phyloP scores from a whole-genome alignment of 2,113 vertebrate species.

The Pelmatolapia mariae region DNA sequence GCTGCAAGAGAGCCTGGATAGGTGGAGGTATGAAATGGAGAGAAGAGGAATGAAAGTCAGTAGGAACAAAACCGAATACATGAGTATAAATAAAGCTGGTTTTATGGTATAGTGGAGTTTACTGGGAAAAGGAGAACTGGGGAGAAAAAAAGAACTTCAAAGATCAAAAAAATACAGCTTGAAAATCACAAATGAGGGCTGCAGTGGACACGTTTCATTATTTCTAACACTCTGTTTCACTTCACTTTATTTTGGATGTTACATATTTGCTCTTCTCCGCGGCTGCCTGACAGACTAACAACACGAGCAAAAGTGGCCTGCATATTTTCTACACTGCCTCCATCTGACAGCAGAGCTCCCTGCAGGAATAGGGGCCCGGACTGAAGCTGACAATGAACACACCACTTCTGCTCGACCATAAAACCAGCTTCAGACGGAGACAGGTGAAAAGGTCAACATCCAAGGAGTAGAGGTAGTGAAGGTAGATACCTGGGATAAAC shows the following conservation, averaged over 20 bases:
- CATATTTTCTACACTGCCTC: not conserved
- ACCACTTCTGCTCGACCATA: fast-evolving
- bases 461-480: not conserved
- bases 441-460: not conserved
- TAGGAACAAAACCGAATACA: not conserved
- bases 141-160: not conserved
- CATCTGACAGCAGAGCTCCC: not conserved
- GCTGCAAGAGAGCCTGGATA: not conserved
- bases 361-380: not conserved
- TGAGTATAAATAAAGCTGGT: not conserved
- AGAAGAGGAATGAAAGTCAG: not conserved
- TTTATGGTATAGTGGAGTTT: not conserved
- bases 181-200: not conserved
- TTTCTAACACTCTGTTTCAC: not conserved
- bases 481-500: not conserved
- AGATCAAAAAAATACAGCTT: not conserved
- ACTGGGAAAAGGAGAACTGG: not conserved
- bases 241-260: not conserved
- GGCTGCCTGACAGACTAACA: not conserved
- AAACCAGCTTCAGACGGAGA: not conserved
- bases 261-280: not conserved
- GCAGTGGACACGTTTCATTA: not conserved
- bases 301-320: not conserved
- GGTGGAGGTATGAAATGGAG: not conserved
- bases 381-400: not conserved